Evolutionary conservation across 2,888 invertebrate genomes (phyloP).

Genomic region (Metallyticus violacea): DNA sequence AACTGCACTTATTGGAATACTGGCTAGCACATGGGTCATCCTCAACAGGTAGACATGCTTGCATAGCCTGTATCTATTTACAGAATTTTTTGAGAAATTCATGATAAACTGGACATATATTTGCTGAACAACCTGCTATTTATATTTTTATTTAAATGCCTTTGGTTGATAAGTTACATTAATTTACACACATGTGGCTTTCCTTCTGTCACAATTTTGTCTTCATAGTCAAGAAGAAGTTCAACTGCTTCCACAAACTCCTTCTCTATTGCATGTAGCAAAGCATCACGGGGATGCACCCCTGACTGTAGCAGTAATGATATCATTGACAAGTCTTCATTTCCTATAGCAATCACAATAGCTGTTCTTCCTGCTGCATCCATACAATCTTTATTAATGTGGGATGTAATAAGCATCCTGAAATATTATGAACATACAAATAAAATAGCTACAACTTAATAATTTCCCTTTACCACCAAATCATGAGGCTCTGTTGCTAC

Average conservation of each 20-base stretch:
- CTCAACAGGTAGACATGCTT: too few relatives aligned
- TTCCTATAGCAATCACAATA: neutral
- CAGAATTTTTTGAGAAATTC: too few relatives aligned
- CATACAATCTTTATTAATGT: neutral
- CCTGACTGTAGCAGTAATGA: neutral
- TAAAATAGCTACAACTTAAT: neutral
- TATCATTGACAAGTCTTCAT: conserved; percentile 1
- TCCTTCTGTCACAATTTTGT: neutral
- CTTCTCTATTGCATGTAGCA: neutral
- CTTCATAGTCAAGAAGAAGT: neutral
- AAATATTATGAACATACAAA: neutral
- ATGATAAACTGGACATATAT: too few relatives aligned
- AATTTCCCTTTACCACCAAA: neutral
- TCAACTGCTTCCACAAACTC: conserved; percentile 10
- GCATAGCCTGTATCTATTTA: too few relatives aligned
- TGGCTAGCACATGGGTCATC: too few relatives aligned
- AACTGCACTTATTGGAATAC: too few relatives aligned
- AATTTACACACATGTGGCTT: neutral
- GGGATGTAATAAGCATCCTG: neutral
- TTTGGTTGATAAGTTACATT: neutral
- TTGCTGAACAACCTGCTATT: too few relatives aligned
- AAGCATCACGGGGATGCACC: neutral
- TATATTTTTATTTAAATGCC: neutral
- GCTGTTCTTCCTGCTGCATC: conserved; percentile 6
- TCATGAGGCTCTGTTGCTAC: too few relatives aligned